phyloP scores from a whole-genome alignment of 2,113 vertebrate species.

The Eleginops maclovinus region DNA sequence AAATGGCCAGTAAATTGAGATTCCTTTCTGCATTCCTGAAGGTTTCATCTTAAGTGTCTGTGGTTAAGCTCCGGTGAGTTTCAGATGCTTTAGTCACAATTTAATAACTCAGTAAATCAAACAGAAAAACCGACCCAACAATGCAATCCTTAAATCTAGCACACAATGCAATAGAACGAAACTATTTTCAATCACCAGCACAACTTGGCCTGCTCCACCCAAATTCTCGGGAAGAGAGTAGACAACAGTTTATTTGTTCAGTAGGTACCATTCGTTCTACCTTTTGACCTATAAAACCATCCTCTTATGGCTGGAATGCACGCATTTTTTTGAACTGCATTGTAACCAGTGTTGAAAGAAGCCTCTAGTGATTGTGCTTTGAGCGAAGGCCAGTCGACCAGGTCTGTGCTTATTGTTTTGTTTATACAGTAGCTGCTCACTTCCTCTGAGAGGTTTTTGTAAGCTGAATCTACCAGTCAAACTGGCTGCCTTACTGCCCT shows the following conservation, averaged over 20 bases:
- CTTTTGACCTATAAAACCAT: not conserved
- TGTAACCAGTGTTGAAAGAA: not conserved
- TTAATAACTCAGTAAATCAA: constrained; percentile 9
- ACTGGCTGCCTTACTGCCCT: constrained; percentile 71
- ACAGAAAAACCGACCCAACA: constrained; percentile 35
- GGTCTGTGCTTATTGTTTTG: constrained; percentile 3
- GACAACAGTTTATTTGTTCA: not conserved
- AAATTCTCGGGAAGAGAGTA: not conserved
- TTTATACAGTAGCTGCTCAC: constrained; percentile 51
- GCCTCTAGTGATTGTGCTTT: not conserved
- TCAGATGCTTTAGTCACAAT: constrained; percentile 5
- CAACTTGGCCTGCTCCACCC: constrained; percentile 30
- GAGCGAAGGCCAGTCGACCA: not conserved
- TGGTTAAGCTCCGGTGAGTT: not conserved
- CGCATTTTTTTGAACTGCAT: not conserved
- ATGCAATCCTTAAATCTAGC: constrained; percentile 32
- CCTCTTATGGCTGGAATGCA: not conserved
- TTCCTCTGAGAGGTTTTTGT: constrained; percentile 40
- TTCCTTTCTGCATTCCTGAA: constrained; percentile 68
- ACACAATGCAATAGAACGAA: constrained; percentile 28
- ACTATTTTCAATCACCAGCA: constrained; percentile 13
- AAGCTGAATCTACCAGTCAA: constrained; percentile 76
- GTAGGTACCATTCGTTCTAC: not conserved
- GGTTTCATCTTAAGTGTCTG: constrained; percentile 23
- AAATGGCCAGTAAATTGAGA: constrained; percentile 36